A percentile compares a stretch with the other conserved stretches of the same genome.
These are phyloP conservation scores for Pseudobourletiella spinata DNA, from an alignment of 1,140 invertebrate genomes.

Conservation along the genomic window DNA sequence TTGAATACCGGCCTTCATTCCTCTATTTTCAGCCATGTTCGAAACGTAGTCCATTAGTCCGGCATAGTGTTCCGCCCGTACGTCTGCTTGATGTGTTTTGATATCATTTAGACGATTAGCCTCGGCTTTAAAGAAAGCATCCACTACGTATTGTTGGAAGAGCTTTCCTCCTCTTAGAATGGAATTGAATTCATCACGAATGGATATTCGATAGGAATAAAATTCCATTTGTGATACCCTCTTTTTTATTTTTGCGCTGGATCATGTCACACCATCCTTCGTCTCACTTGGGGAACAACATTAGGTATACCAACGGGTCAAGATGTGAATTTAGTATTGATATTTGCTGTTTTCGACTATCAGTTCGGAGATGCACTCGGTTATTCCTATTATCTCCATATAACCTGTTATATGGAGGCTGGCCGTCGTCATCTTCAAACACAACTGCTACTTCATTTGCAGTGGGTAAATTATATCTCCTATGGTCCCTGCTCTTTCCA, in stretches of 20 bases:
- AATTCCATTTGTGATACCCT: neutral
- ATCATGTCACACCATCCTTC: conserved; percentile 36
- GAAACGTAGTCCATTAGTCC: conserved; percentile 24
- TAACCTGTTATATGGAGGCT: conserved; percentile 25
- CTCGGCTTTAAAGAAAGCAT: conserved; percentile 38
- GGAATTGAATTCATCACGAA: conserved; percentile 26
- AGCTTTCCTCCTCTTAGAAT: conserved; percentile 33
- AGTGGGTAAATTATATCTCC: conserved; percentile 32
- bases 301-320: conserved; percentile 39
- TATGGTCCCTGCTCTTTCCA: conserved; percentile 14
- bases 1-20: conserved; percentile 7
- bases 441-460: conserved; percentile 33
- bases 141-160: conserved; percentile 39
- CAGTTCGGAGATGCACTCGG: neutral
- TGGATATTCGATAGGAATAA: conserved; percentile 15
- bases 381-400: no score
- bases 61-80: conserved; percentile 3
- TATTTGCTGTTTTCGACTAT: neutral
- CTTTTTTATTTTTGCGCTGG: neutral
- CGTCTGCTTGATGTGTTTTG: conserved; percentile 1
- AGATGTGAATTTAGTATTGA: conserved; percentile 1
- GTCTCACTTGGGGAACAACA: conserved; percentile 42
- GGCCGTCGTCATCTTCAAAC: conserved; percentile 22
- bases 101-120: conserved; percentile 34
- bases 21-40: conserved; percentile 3